A percentile compares a stretch with the other conserved stretches of the same genome.
Conservation (phyloP, 2,888 invertebrate genomes). For the Cryptocheilus praepositus region DNA sequence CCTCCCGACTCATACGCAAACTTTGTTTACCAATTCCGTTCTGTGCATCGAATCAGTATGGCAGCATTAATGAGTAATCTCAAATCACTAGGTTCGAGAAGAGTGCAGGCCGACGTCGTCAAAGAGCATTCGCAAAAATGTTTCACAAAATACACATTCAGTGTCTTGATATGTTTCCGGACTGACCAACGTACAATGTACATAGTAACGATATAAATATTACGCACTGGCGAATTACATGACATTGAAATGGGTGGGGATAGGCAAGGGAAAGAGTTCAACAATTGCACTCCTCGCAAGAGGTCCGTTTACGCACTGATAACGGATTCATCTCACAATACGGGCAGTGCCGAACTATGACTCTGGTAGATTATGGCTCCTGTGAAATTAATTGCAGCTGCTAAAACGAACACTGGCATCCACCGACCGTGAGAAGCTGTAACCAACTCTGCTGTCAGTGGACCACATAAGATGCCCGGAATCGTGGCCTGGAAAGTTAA, state of each 20-base stretch:
- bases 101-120: slow-evolving; percentile 12
- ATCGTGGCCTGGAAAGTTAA: slow-evolving; percentile 80
- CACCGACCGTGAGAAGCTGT: slow-evolving; percentile 83
- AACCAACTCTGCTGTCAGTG: slow-evolving; percentile 84
- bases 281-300: slow-evolving; percentile 1
- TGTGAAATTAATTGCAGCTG: slow-evolving; percentile 83
- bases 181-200: slow-evolving; percentile 27
- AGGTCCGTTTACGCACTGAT: neutral
- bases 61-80: slow-evolving; percentile 37
- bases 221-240: slow-evolving; percentile 10
- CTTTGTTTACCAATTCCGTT: slow-evolving; percentile 27
- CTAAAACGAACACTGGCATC: slow-evolving; percentile 85
- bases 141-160: slow-evolving; percentile 21
- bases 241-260: neutral
- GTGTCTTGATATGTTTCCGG: slow-evolving; percentile 47
- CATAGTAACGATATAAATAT: slow-evolving; percentile 19
- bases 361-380: slow-evolving; percentile 84
- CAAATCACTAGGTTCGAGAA: slow-evolving; percentile 11
- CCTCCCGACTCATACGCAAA: slow-evolving; percentile 5
- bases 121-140: slow-evolving; percentile 8
- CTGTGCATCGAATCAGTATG: slow-evolving; percentile 33
- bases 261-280: neutral
- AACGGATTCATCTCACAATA: slow-evolving; percentile 75
- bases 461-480: slow-evolving; percentile 86
- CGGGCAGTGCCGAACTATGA: slow-evolving; percentile 83